A percentile compares a stretch with the other conserved stretches of the same genome.
These are phyloP conservation scores for Chaetogeoica ovagalla DNA, from an alignment of 2,888 invertebrate genomes.

Conservation along the genomic window DNA sequence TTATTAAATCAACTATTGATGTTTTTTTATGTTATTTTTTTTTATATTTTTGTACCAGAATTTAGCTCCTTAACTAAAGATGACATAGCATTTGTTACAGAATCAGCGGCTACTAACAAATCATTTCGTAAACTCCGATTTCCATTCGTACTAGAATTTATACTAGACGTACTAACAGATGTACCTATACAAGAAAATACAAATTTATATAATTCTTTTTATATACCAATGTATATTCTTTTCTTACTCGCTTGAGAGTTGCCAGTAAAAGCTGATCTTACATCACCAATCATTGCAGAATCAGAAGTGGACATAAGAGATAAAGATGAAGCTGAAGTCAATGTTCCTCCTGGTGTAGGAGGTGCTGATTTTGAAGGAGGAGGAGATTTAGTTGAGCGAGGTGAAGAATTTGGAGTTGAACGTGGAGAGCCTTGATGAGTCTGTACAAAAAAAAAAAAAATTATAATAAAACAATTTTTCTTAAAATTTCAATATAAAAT, in stretches of 20 bases:
- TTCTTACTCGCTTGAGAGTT: constrained; percentile 26
- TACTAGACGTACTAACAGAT: constrained; percentile 19
- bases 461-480: neutral
- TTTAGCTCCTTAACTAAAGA: constrained; percentile 94
- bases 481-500: neutral
- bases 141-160: constrained; percentile 47
- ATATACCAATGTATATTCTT: neutral
- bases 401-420: constrained; percentile 85
- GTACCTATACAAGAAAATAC: constrained; percentile 4
- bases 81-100: constrained; percentile 97
- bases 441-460: constrained; percentile 60
- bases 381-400: constrained; percentile 82
- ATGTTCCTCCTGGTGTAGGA: constrained; percentile 62
- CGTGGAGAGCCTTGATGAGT: constrained; percentile 84
- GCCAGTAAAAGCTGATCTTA: constrained; percentile 31
- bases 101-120: constrained; percentile 92
- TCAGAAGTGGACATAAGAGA: constrained; percentile 58
- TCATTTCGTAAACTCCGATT: constrained; percentile 78
- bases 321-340: constrained; percentile 60
- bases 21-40: neutral
- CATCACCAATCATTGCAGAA: constrained; percentile 65
- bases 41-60: constrained; percentile 55
- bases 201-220: neutral
- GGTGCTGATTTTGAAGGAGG: constrained; percentile 68
- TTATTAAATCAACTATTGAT: neutral